A percentile compares a stretch with the other conserved stretches of the same genome.
Evolutionary conservation across 2,797 vertebrate species (phyloP).

Genomic region (Coccyzus lansbergi): DNA sequence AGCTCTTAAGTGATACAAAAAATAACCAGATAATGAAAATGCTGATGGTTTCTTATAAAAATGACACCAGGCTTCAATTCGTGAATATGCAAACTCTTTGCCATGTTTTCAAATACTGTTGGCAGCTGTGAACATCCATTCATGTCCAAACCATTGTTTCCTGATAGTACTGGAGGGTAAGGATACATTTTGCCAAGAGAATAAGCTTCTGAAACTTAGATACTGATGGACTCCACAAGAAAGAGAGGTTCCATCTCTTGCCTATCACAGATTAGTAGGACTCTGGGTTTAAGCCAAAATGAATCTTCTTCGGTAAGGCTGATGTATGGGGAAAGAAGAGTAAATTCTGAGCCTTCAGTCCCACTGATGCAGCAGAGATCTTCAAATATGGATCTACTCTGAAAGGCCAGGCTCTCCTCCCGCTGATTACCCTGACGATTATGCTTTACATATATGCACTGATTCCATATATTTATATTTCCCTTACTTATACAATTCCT

Average conservation of each 20-base stretch:
- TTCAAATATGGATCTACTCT: rapidly evolving
- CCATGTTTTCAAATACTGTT: neutral
- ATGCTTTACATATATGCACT: rapidly evolving
- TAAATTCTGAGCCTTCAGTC: neutral
- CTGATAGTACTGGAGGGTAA: rapidly evolving
- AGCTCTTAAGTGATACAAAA: neutral
- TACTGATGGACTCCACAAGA: neutral
- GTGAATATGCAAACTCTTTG: neutral
- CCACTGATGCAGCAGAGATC: neutral
- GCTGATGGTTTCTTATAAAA: neutral
- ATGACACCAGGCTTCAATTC: neutral
- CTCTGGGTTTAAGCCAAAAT: neutral
- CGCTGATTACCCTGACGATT: neutral
- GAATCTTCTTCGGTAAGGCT: neutral
- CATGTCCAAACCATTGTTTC: neutral
- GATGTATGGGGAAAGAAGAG: neutral
- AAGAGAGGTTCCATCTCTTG: neutral
- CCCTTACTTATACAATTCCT: neutral
- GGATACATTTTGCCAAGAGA: neutral
- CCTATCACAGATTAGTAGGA: neutral
- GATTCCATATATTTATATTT: rapidly evolving
- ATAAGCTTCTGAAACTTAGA: neutral
- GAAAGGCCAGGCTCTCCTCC: neutral
- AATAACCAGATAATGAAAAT: neutral
- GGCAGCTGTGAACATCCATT: neutral